Percentiles rank a stretch among this genome's conserved stretches.
Conservation (phyloP, 2,797 vertebrate species). For the Garrulus glandarius region DNA sequence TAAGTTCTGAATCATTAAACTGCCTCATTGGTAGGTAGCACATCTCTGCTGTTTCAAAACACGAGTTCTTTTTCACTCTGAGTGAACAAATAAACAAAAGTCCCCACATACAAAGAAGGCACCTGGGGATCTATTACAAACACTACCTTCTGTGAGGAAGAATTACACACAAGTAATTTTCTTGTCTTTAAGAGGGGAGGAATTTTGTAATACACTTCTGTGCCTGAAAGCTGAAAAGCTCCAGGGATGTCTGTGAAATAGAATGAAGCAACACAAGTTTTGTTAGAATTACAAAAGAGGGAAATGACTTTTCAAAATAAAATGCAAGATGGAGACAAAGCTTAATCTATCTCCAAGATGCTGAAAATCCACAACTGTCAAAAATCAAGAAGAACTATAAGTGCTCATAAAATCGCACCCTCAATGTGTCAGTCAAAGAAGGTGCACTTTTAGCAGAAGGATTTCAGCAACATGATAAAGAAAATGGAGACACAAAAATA, state of each 20-base stretch:
- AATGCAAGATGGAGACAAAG: neutral
- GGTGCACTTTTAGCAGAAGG: neutral
- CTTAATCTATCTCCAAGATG: neutral
- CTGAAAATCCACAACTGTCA: neutral
- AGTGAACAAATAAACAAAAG: neutral
- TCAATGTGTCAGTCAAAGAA: neutral
- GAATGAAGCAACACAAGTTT: slow-evolving; percentile 32
- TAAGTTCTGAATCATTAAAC: slow-evolving; percentile 57
- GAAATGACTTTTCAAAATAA: neutral
- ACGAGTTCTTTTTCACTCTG: neutral
- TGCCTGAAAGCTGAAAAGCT: slow-evolving; percentile 51
- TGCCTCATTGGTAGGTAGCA: neutral
- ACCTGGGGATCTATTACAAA: neutral
- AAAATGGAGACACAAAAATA: neutral
- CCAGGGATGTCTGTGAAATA: slow-evolving; percentile 41
- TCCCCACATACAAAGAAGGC: neutral
- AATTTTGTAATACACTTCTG: slow-evolving; percentile 45
- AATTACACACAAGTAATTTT: slow-evolving; percentile 44
- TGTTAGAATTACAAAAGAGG: slow-evolving; percentile 15
- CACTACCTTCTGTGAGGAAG: slow-evolving; percentile 33
- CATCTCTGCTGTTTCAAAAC: slow-evolving; percentile 15
- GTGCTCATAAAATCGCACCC: neutral
- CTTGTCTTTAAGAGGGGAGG: slow-evolving; percentile 34
- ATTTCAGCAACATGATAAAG: neutral
- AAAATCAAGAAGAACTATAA: neutral